Base-by-base conservation (phyloP, 2,113 vertebrate species). In the Casuarius casuarius region DNA sequence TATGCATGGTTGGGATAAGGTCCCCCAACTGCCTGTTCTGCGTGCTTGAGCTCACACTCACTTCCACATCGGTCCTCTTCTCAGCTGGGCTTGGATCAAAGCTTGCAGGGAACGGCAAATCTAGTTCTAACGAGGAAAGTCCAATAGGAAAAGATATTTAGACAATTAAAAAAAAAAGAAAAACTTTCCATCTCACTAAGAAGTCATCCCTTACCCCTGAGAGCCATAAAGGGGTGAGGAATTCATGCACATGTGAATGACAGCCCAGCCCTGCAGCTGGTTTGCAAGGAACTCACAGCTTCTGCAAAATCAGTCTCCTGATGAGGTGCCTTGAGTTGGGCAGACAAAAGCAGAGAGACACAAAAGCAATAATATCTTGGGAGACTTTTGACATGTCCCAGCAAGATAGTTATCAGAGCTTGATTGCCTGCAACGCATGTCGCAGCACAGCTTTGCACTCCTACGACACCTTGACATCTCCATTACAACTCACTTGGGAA, bases 291-390 rank as follows among this genome's bases (percentile, higher is more conserved):
- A 61, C 17, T 11, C 23, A 40, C 0, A 1, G 18, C 9, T 88
- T 91, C 68, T 49, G 2, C 0, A 84, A 88, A 80, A 75, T 22
- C 1, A 0, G 6, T 40, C 46, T 82, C 44, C 76, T 77, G 31
- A 31, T 65, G 56, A 71, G 33, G 28, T 75, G 9, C 29, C 79
- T 88, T 49, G 74, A 71, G 31, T 20, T 2, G 2, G 28, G 28
- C 2, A 38, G 40, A 51, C 62, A 65, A 92, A 89, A 92, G 56
- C 63, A 71, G 49, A 58, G 38, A 35, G 10, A 33, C 56, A 22
- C 89, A 89, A 88, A 87, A 52, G 20, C 67, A 91, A 52, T 79
- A 66, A 49, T 74, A 56, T 84, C 79, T 84, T 70, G 84, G 84
- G 44, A 89, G 74, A 56, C 25, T 89, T 80, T 75, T 44, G 28